These are phyloP conservation scores for Epinotia nisella DNA, from an alignment of 2,888 invertebrate genomes.

Conservation along the genomic window DNA sequence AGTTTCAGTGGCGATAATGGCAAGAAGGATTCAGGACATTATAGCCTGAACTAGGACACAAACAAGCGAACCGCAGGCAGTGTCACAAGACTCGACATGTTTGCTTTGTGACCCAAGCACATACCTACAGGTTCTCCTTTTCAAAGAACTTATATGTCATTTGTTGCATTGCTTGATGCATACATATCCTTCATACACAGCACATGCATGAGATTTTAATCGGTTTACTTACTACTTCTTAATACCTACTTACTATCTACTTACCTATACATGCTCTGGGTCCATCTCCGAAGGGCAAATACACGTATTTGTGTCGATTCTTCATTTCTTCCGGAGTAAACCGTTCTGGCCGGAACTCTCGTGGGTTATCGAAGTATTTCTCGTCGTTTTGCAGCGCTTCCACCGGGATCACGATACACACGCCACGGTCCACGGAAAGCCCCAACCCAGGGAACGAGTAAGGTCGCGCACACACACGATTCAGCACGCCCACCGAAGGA, in stretches of 20 bases:
- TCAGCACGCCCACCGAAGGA: conserved; percentile 45
- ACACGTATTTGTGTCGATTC: conserved; percentile 48
- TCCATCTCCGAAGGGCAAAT: conserved; percentile 48
- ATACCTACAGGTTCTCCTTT: too few relatives aligned
- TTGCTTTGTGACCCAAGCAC: not conserved
- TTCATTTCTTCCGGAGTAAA: conserved; percentile 50
- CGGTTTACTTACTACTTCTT: too few relatives aligned
- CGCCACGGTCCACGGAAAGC: conserved; percentile 44
- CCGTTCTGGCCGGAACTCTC: conserved; percentile 51
- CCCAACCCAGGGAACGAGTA: conserved; percentile 44
- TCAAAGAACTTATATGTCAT: too few relatives aligned
- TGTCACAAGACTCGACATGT: not conserved
- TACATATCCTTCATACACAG: too few relatives aligned
- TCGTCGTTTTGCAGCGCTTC: conserved; percentile 46
- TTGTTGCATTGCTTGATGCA: too few relatives aligned
- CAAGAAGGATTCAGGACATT: too few relatives aligned
- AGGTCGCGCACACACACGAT: conserved; percentile 42
- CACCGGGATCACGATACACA: conserved; percentile 44
- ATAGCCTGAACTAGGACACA: too few relatives aligned
- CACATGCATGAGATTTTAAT: too few relatives aligned
- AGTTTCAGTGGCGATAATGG: too few relatives aligned
- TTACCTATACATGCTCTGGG: conserved; percentile 47
- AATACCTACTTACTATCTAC: too few relatives aligned
- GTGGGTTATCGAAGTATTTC: conserved; percentile 46
- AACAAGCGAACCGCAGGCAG: too few relatives aligned